Conservation (phyloP, 1,140 invertebrate species). For the Heliconius melpomene region DNA sequence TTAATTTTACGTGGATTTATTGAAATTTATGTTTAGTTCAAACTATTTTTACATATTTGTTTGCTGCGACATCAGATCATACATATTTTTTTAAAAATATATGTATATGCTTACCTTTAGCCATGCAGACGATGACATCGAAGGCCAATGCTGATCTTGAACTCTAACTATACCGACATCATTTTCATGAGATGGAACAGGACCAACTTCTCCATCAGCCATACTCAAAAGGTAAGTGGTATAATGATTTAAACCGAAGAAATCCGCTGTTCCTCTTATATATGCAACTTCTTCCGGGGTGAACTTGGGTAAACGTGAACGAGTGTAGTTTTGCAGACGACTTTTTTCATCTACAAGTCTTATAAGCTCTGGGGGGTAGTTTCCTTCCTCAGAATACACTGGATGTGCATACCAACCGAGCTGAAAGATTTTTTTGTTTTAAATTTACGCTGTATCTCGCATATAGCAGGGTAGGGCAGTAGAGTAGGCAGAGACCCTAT, state of each 20-base stretch:
- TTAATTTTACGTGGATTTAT: no score
- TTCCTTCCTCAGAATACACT: constrained; percentile 83
- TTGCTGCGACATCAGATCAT: no score
- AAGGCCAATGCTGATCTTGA: constrained; percentile 77
- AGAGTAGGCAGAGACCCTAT: neutral
- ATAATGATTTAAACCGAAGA: constrained; percentile 84
- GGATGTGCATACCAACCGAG: constrained; percentile 86
- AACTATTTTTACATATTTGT: no score
- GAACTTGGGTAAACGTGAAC: constrained; percentile 84
- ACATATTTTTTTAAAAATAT: no score
- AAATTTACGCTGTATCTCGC: no score
- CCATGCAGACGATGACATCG: constrained; percentile 76
- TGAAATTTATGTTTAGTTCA: no score
- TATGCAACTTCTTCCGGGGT: constrained; percentile 82
- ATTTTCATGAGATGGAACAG: constrained; percentile 75
- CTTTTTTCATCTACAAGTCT: constrained; percentile 83
- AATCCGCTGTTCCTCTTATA: constrained; percentile 81
- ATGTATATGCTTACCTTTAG: constrained; percentile 63
- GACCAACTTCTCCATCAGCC: constrained; percentile 67
- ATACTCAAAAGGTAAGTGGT: constrained; percentile 78
- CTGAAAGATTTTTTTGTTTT: constrained; percentile 48
- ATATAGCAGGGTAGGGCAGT: no score
- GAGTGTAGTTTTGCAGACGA: constrained; percentile 81
- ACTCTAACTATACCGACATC: constrained; percentile 75
- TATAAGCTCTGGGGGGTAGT: constrained; percentile 86